Evolutionary conservation across 2,888 invertebrate genomes (phyloP).

Genomic region (Drosophila nr. perissopoda): DNA sequence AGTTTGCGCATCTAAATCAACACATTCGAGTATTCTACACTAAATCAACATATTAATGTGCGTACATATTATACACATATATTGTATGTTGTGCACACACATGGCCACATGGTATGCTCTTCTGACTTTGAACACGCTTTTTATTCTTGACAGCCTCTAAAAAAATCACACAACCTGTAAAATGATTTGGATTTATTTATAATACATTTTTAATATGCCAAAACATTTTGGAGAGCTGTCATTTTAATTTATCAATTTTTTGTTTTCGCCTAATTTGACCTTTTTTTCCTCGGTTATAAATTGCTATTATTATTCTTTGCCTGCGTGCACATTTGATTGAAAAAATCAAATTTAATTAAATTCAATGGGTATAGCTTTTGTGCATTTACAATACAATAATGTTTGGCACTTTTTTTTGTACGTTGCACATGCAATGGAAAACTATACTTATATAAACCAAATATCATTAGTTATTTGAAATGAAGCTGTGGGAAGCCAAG

Average conservation of each 20-base stretch:
- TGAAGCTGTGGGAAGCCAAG: conserved; percentile 11
- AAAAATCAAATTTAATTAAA: conserved; percentile 15
- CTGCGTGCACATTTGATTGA: background rate
- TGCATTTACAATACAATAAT: conserved; percentile 4
- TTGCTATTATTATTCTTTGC: background rate
- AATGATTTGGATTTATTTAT: background rate
- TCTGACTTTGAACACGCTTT: conserved; percentile 71
- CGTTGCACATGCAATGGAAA: conserved; percentile 17
- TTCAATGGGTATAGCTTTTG: conserved; percentile 10
- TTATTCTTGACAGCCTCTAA: conserved; percentile 57
- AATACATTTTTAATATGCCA: background rate
- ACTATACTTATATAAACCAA: conserved; percentile 12
- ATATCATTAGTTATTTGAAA: conserved; percentile 33
- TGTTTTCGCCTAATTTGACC: background rate
- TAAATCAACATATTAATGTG: conserved; percentile 25
- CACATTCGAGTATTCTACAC: conserved; percentile 26
- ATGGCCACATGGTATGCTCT: conserved; percentile 51
- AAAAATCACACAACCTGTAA: background rate
- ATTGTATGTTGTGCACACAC: conserved; percentile 39
- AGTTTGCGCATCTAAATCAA: conserved; percentile 68
- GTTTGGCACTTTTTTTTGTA: background rate
- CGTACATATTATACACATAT: conserved; percentile 13
- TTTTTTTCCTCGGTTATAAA: background rate
- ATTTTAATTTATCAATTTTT: background rate
- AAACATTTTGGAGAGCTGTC: background rate